These are phyloP conservation scores for Cherax quadricarinatus DNA, from an alignment of 1,140 invertebrate genomes.

Conservation along the genomic window DNA sequence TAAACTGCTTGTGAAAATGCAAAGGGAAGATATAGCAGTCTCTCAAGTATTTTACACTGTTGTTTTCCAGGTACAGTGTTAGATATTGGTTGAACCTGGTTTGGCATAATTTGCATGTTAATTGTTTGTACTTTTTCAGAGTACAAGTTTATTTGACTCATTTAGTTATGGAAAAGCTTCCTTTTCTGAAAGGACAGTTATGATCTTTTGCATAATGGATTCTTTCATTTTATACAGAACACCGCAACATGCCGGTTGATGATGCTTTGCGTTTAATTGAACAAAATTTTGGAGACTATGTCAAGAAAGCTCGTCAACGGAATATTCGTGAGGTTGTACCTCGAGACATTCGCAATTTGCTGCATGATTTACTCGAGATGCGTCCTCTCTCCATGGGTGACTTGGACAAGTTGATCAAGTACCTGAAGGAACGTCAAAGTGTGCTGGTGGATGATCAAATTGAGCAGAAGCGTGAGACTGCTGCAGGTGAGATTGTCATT, in stretches of 20 bases:
- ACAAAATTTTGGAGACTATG: conserved; percentile 88
- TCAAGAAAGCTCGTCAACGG: conserved; percentile 75
- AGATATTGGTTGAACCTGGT: neutral
- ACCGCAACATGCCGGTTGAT: conserved; percentile 96
- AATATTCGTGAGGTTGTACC: conserved; percentile 73
- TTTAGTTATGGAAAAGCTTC: neutral
- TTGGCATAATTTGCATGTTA: neutral
- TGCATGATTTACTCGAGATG: conserved; percentile 72
- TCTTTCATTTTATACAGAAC: conserved; percentile 81
- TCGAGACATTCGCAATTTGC: conserved; percentile 73
- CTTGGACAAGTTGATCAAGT: conserved; percentile 73
- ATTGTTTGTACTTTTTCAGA: neutral
- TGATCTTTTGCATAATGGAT: conserved; percentile 58
- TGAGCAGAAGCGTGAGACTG: conserved; percentile 73
- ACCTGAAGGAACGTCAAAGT: conserved; percentile 73
- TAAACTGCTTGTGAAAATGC: too few relatives aligned
- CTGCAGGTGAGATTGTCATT: conserved; percentile 70
- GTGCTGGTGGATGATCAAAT: conserved; percentile 73
- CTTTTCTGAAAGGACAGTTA: neutral
- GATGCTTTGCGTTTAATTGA: conserved; percentile 89
- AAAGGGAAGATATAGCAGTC: too few relatives aligned
- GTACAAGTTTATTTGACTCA: neutral
- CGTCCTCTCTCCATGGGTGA: conserved; percentile 73
- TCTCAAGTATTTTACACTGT: neutral
- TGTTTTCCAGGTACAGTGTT: conserved; percentile 15